These are phyloP conservation scores for Liasis olivaceus DNA, from an alignment of 2,797 vertebrate genomes.

Conservation along the genomic window DNA sequence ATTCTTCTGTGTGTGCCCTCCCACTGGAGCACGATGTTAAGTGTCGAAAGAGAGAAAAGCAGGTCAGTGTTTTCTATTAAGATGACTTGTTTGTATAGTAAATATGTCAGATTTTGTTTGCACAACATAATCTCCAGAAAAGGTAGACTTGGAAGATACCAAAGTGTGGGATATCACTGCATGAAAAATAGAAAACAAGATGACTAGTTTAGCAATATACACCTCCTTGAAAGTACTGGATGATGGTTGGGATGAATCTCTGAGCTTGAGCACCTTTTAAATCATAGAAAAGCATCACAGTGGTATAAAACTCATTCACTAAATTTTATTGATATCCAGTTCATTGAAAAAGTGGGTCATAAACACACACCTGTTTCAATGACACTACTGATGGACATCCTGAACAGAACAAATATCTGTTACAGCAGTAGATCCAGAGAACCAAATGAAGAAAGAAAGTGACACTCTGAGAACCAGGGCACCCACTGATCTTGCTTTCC, in stretches of 20 bases:
- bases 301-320: background rate
- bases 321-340: background rate
- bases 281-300: background rate
- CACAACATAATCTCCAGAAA: slow-evolving; percentile 3
- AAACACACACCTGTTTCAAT: background rate
- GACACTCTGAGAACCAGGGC: background rate
- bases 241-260: background rate
- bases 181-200: background rate
- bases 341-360: background rate
- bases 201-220: background rate
- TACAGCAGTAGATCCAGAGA: background rate
- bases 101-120: slow-evolving; percentile 3
- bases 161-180: background rate
- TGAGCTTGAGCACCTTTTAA: background rate
- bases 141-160: background rate
- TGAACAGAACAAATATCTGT: background rate
- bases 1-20: background rate
- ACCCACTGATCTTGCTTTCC: background rate
- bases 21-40: background rate
- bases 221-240: background rate
- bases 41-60: background rate
- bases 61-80: background rate
- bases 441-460: background rate
- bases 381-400: background rate
- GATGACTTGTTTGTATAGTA: background rate